A percentile compares a stretch with the other conserved stretches of the same genome.
phyloP scores from a whole-genome alignment of 2,888 invertebrate genomes.

The Teleiodes luculella region DNA sequence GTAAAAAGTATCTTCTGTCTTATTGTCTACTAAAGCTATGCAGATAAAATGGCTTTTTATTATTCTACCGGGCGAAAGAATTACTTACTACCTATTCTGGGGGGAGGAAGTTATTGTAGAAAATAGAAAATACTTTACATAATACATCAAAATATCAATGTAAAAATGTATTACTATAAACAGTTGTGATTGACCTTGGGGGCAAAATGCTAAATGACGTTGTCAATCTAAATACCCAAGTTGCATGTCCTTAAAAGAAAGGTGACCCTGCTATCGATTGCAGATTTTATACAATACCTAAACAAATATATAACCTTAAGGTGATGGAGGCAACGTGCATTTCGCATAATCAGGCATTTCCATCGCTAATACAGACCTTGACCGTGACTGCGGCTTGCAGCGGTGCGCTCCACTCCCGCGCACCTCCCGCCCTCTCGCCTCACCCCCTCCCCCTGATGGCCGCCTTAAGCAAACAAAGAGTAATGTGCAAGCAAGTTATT shows the following conservation, averaged over 20 bases:
- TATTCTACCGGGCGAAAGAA: no score
- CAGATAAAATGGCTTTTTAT: no score
- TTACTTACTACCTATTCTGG: no score
- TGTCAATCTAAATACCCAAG: not conserved
- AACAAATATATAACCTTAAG: slow-evolving; percentile 35
- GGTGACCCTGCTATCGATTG: not conserved
- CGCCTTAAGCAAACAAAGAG: not conserved
- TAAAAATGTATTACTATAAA: no score
- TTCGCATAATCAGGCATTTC: slow-evolving; percentile 41
- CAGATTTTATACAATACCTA: slow-evolving; percentile 18
- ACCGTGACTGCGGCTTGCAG: slow-evolving; percentile 57
- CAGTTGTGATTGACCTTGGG: no score
- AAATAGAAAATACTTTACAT: no score
- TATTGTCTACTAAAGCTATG: no score
- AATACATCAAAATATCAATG: no score
- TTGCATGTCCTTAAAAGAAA: not conserved
- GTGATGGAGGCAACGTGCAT: slow-evolving; percentile 32
- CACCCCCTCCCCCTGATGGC: slow-evolving; percentile 8
- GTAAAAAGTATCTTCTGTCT: no score
- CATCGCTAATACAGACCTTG: slow-evolving; percentile 62
- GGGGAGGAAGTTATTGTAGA: no score
- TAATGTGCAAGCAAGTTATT: not conserved
- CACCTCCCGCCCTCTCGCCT: slow-evolving; percentile 33
- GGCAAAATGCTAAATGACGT: no score
- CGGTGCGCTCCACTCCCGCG: slow-evolving; percentile 56